Conservation (phyloP, 2,888 invertebrate species). For the Hydropsyche betteni region DNA sequence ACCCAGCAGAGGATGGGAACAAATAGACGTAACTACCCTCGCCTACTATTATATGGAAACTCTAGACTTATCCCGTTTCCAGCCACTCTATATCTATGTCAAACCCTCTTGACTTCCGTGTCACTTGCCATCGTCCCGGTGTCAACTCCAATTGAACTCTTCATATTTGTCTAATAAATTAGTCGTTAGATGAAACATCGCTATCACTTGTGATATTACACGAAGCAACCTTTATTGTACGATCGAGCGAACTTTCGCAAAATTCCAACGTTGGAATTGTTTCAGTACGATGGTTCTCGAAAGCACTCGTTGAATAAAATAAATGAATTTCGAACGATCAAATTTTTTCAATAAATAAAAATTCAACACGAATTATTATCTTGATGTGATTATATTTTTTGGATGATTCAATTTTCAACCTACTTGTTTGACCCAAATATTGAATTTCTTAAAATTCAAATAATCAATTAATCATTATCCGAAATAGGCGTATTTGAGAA, state of each 20-base stretch:
- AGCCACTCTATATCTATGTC: conserved; percentile 33
- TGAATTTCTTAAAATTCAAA: too few species aligned
- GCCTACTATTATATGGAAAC: background rate
- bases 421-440: too few species aligned
- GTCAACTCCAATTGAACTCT: conserved; percentile 32
- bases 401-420: too few species aligned
- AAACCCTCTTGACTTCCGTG: conserved; percentile 27
- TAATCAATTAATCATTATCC: too few species aligned
- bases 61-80: conserved; percentile 31
- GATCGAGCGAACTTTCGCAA: background rate
- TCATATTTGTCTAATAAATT: conserved; percentile 33
- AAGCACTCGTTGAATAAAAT: too few species aligned
- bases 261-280: background rate
- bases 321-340: too few species aligned
- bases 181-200: background rate
- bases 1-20: background rate
- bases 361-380: too few species aligned
- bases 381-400: too few species aligned
- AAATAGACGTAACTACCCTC: conserved; percentile 8
- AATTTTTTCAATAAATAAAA: too few species aligned
- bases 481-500: too few species aligned
- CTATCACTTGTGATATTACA: background rate
- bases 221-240: background rate
- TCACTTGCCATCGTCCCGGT: conserved; percentile 21
- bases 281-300: too few species aligned